These are phyloP conservation scores for Mesoligia furuncula DNA, from an alignment of 2,888 invertebrate genomes.

Conservation along the genomic window DNA sequence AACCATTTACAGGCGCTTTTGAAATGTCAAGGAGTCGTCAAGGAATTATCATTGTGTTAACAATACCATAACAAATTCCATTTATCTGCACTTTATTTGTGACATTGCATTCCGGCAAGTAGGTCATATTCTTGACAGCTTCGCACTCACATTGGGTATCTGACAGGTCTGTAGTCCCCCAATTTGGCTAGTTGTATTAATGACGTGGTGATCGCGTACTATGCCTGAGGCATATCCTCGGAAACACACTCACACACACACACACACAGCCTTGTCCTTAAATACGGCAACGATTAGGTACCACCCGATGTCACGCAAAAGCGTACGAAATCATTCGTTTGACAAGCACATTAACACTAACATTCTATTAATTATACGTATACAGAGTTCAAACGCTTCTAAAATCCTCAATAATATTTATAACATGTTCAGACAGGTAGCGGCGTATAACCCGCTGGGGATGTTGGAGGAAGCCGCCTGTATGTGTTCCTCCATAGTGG, in stretches of 20 bases:
- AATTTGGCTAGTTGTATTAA: background rate
- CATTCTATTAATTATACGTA: background rate
- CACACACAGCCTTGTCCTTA: too few relatives aligned
- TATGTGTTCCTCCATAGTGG: constrained; percentile 6
- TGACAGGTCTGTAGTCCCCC: background rate
- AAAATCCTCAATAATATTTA: constrained; percentile 39
- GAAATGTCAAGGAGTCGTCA: too few relatives aligned
- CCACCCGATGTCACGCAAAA: background rate
- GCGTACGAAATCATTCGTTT: background rate
- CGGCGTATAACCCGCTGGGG: constrained; percentile 26
- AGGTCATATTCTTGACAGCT: background rate
- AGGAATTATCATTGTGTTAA: too few relatives aligned
- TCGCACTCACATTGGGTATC: background rate
- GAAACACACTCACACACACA: background rate
- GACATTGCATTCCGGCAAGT: too few relatives aligned
- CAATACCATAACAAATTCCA: too few relatives aligned
- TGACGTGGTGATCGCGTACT: background rate
- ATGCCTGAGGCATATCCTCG: background rate
- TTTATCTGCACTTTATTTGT: too few relatives aligned
- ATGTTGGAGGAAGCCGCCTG: constrained; percentile 6
- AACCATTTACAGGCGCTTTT: too few relatives aligned
- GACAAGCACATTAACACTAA: background rate
- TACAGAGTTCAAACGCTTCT: background rate
- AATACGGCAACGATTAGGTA: background rate
- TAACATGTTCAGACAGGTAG: constrained; percentile 25